phyloP scores from a whole-genome alignment of 1,140 invertebrate genomes.

The Wasmannia auropunctata region DNA sequence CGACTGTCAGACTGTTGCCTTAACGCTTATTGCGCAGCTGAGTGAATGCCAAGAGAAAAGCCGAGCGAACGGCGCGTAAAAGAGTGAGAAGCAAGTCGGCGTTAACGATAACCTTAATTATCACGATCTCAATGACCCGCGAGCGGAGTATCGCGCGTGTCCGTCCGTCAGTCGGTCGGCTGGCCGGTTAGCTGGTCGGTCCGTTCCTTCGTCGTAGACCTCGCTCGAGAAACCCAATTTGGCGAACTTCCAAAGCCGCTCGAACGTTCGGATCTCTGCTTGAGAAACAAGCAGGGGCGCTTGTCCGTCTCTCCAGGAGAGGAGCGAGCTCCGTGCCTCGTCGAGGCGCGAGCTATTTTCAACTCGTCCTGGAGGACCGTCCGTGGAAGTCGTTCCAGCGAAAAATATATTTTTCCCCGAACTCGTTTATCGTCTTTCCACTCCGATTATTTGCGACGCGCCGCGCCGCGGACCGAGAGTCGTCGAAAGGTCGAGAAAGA shows the following conservation, averaged over 20 bases:
- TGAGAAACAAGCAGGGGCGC: constrained; percentile 14
- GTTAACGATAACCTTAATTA: constrained; percentile 71
- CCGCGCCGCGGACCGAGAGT: neutral
- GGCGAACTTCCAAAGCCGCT: constrained; percentile 58
- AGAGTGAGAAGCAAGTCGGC: constrained; percentile 41
- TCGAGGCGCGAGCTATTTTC: constrained; percentile 57
- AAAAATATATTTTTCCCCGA: constrained; percentile 59
- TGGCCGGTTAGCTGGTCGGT: neutral
- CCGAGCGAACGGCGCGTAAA: neutral
- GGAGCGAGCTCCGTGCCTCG: neutral
- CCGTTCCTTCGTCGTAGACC: neutral
- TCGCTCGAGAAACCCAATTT: constrained; percentile 63
- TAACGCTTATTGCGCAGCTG: neutral
- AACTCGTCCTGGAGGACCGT: constrained; percentile 11
- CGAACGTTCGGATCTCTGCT: constrained; percentile 24
- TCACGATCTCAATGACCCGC: constrained; percentile 65
- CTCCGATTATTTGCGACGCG: constrained; percentile 43
- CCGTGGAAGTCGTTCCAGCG: constrained; percentile 44
- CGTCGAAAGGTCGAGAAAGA: neutral
- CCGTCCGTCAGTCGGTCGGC: neutral
- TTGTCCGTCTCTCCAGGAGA: neutral
- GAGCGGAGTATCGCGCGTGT: constrained; percentile 3
- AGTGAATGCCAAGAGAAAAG: neutral
- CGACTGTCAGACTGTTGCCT: neutral
- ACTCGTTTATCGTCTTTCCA: constrained; percentile 59